A percentile compares a stretch with the other conserved stretches of the same genome.
These are phyloP conservation scores for Mycetomoellerius zeteki DNA, from an alignment of 1,140 invertebrate genomes.

Conservation along the genomic window DNA sequence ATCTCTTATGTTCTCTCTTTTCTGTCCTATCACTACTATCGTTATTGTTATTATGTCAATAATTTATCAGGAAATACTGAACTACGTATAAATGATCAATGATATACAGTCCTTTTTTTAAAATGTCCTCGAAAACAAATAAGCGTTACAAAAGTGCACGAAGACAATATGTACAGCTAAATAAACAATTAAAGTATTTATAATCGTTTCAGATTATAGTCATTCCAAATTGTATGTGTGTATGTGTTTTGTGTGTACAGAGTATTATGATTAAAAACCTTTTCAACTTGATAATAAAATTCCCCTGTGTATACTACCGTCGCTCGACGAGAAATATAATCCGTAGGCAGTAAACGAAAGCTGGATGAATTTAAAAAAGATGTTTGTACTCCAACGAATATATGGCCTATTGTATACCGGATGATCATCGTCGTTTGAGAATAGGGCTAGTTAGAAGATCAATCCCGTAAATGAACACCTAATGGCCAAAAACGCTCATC, in stretches of 20 bases:
- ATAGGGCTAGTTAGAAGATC: conserved; percentile 19
- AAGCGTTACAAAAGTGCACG: conserved; percentile 22
- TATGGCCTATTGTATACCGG: conserved; percentile 15
- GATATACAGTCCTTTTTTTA: conserved; percentile 13
- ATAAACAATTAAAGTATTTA: background rate
- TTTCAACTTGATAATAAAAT: background rate
- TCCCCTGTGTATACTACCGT: background rate
- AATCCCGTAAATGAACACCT: conserved; percentile 76
- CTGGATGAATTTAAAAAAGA: conserved; percentile 40
- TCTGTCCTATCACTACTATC: background rate
- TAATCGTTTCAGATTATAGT: background rate
- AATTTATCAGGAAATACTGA: conserved; percentile 10
- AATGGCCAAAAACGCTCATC: conserved; percentile 70
- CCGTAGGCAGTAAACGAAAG: conserved; percentile 7
- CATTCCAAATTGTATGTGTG: background rate
- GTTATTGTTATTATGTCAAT: conserved; percentile 16
- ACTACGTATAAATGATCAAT: conserved; percentile 11
- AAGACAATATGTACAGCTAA: background rate
- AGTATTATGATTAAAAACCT: conserved; percentile 21
- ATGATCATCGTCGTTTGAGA: conserved; percentile 19
- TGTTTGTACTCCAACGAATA: conserved; percentile 51
- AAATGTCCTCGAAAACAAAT: conserved; percentile 35
- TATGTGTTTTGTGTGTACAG: no score
- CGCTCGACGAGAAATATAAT: conserved; percentile 63
- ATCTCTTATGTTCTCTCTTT: background rate